Evolutionary conservation across 2,797 vertebrate species (phyloP).

Genomic region (Acrocephalus scirpaceus): DNA sequence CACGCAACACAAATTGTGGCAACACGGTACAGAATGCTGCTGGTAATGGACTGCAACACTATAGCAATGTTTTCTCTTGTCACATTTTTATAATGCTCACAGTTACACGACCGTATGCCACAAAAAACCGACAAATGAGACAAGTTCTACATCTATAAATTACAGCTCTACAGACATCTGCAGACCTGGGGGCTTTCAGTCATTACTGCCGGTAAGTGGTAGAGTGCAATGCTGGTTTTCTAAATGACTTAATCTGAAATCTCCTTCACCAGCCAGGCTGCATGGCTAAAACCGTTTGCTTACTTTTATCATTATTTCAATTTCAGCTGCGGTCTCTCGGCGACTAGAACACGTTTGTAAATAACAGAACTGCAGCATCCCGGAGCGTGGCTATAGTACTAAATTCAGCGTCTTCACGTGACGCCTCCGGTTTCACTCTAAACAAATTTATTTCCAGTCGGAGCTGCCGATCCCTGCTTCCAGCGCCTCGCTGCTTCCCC

Average conservation of each 20-base stretch:
- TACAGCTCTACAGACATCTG: not conserved
- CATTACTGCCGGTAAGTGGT: not conserved
- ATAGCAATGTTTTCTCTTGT: not conserved
- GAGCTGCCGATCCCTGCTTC: not conserved
- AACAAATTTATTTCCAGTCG: not conserved
- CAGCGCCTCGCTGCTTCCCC: not conserved
- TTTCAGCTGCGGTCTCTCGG: not conserved
- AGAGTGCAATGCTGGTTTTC: not conserved
- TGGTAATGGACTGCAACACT: not conserved
- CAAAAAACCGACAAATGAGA: not conserved
- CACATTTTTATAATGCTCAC: not conserved
- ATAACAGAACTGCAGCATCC: not conserved
- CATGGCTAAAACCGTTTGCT: not conserved
- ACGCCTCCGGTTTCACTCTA: not conserved
- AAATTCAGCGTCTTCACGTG: not conserved
- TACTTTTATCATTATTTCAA: not conserved
- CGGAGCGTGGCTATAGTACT: not conserved
- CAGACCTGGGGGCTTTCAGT: not conserved
- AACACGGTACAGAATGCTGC: accelerated
- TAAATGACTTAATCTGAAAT: not conserved
- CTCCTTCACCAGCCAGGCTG: not conserved
- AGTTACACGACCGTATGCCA: not conserved
- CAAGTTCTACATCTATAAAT: not conserved
- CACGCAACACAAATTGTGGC: not conserved
- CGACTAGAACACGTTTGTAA: not conserved